Evolutionary conservation across 1,140 invertebrate species (phyloP).

Genomic region (Heliothis subflexa): DNA sequence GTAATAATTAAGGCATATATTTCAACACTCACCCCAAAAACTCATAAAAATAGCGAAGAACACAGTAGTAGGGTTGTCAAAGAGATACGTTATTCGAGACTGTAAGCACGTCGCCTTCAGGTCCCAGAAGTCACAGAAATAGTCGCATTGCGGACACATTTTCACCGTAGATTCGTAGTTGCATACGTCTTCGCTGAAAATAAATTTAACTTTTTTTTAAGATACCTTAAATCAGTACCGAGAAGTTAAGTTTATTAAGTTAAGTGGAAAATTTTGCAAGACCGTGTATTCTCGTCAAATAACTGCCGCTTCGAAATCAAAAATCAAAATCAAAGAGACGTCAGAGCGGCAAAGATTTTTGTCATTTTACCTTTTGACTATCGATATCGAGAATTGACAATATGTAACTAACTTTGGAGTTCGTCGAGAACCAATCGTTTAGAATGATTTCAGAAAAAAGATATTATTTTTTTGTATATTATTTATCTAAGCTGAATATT

Average conservation of each 20-base stretch:
- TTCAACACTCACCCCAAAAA: slow-evolving; percentile 92
- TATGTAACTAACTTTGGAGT: too few species aligned
- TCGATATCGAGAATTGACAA: too few species aligned
- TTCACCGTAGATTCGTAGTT: slow-evolving; percentile 84
- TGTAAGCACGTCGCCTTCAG: slow-evolving; percentile 95
- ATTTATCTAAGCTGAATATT: neutral
- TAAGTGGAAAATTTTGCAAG: too few species aligned
- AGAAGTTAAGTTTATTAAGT: too few species aligned
- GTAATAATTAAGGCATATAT: neutral
- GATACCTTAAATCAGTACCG: too few species aligned
- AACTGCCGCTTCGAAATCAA: too few species aligned
- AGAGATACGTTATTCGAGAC: slow-evolving; percentile 95
- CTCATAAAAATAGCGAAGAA: slow-evolving; percentile 99
- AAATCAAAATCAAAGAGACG: too few species aligned
- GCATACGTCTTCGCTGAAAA: slow-evolving; percentile 93
- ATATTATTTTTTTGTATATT: slow-evolving; percentile 4
- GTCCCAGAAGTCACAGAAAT: slow-evolving; percentile 95
- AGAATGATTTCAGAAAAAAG: neutral
- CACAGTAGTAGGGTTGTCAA: slow-evolving; percentile 97
- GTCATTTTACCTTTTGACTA: too few species aligned
- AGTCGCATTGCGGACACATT: slow-evolving; percentile 96
- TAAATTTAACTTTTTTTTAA: too few species aligned
- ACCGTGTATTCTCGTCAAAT: too few species aligned
- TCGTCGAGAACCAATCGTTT: too few species aligned
- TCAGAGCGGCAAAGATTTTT: too few species aligned